phyloP scores from a whole-genome alignment of 2,797 vertebrate species.

The Macropodus opercularis region DNA sequence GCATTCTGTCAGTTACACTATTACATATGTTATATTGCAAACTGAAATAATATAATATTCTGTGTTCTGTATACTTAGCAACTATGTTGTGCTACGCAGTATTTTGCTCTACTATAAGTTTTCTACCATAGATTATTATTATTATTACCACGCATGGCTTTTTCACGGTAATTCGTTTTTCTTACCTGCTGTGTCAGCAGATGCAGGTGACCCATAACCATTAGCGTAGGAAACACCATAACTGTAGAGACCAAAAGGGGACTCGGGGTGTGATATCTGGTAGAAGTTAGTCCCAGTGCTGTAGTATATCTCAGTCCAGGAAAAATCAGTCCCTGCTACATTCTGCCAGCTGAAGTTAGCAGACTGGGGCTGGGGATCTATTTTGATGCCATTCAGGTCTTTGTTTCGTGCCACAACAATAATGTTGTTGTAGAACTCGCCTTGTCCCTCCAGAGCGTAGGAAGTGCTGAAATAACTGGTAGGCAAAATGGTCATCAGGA shows the following conservation, averaged over 20 bases:
- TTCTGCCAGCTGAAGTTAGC: slow-evolving; percentile 47
- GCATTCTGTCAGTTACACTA: too few species aligned
- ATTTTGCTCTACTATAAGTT: too few species aligned
- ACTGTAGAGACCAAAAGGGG: slow-evolving; percentile 68
- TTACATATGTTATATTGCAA: too few species aligned
- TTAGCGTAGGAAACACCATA: slow-evolving; percentile 53
- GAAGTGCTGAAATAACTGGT: slow-evolving; percentile 62
- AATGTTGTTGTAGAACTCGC: slow-evolving; percentile 49
- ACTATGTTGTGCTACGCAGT: too few species aligned
- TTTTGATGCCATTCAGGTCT: slow-evolving; percentile 22
- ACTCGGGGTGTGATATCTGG: slow-evolving; percentile 31
- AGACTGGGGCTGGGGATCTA: slow-evolving; percentile 49
- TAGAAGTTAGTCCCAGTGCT: slow-evolving; percentile 21
- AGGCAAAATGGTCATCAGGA: slow-evolving; percentile 69
- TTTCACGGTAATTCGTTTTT: neutral
- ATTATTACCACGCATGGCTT: too few species aligned
- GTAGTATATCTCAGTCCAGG: slow-evolving; percentile 66
- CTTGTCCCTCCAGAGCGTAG: slow-evolving; percentile 60
- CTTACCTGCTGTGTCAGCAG: slow-evolving; percentile 40
- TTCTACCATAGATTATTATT: too few species aligned
- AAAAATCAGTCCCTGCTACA: slow-evolving; percentile 67
- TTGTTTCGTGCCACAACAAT: slow-evolving; percentile 58
- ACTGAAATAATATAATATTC: too few species aligned
- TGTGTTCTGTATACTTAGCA: too few species aligned
- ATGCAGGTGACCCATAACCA: slow-evolving; percentile 69